A percentile compares a stretch with the other conserved stretches of the same genome.
phyloP scores from a whole-genome alignment of 2,888 invertebrate genomes.

The Rhamphomyia laevipes region DNA sequence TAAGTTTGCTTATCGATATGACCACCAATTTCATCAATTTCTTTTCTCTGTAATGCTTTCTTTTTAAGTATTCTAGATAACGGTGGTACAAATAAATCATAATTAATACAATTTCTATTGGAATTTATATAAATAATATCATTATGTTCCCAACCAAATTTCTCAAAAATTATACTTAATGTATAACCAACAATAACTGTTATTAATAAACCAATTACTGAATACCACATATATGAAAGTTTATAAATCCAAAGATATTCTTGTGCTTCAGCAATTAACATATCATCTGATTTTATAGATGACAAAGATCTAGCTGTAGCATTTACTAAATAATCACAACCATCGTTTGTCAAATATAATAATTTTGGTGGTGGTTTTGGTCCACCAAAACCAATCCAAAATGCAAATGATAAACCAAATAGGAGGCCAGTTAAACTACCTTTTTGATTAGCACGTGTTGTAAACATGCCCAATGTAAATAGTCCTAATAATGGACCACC shows the following conservation, averaged over 20 bases:
- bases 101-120: slow-evolving; percentile 37
- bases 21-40: too few species aligned
- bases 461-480: slow-evolving; percentile 77
- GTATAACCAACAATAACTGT: slow-evolving; percentile 43
- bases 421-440: slow-evolving; percentile 58
- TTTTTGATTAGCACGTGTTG: slow-evolving; percentile 57
- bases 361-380: slow-evolving; percentile 51
- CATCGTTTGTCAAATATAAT: slow-evolving; percentile 46
- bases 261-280: slow-evolving; percentile 8
- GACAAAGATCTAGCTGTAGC: slow-evolving; percentile 13
- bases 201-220: slow-evolving; percentile 41
- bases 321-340: slow-evolving; percentile 36
- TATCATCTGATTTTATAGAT: slow-evolving; percentile 15
- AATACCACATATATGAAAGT: slow-evolving; percentile 64
- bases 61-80: not conserved
- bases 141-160: slow-evolving; percentile 29
- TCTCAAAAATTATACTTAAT: slow-evolving; percentile 38
- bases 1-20: too few species aligned
- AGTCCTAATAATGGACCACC: slow-evolving; percentile 80
- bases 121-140: slow-evolving; percentile 25
- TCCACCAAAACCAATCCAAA: slow-evolving; percentile 79
- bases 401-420: slow-evolving; percentile 50
- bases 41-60: not conserved
- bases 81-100: slow-evolving; percentile 47
- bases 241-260: slow-evolving; percentile 44